Evolutionary conservation across 2,888 invertebrate genomes (phyloP).

Genomic region (Watsonalla cultraria): DNA sequence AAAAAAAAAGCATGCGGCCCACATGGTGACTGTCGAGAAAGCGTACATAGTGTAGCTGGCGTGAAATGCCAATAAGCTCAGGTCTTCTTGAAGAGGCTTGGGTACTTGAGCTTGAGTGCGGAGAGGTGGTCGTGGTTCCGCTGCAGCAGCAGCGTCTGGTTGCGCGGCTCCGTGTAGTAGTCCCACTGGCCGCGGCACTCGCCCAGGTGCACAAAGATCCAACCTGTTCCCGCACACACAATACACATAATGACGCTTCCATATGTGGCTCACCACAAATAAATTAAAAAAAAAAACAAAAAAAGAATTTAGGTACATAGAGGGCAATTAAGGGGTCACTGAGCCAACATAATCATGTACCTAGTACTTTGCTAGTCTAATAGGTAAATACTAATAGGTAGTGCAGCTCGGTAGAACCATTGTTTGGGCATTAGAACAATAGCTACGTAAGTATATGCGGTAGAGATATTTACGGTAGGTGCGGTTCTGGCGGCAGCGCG

Average conservation of each 20-base stretch:
- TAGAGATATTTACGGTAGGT: neutral
- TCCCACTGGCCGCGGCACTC: neutral
- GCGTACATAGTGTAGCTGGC: neutral
- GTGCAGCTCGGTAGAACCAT: too few relatives aligned
- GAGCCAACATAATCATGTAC: too few relatives aligned
- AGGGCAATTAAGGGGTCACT: too few relatives aligned
- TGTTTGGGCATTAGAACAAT: too few relatives aligned
- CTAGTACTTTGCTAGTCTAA: too few relatives aligned
- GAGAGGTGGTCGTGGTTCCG: neutral
- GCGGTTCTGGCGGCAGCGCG: neutral
- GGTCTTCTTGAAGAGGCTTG: neutral
- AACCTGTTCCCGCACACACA: neutral
- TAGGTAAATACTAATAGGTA: too few relatives aligned
- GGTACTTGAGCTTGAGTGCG: neutral
- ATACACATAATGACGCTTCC: too few relatives aligned
- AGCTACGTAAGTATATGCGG: neutral
- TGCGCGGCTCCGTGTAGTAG: neutral
- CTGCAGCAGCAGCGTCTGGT: neutral
- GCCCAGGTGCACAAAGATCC: neutral
- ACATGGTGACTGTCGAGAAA: neutral
- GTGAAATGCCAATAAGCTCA: too few relatives aligned
- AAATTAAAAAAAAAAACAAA: neutral
- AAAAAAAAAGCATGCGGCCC: too few relatives aligned
- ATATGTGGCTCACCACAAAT: too few relatives aligned
- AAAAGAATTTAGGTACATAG: too few relatives aligned